Evolutionary conservation across 2,888 invertebrate species (phyloP), one percentile per base, ranked within the genome.

Genomic region (Bibio marci): DNA sequence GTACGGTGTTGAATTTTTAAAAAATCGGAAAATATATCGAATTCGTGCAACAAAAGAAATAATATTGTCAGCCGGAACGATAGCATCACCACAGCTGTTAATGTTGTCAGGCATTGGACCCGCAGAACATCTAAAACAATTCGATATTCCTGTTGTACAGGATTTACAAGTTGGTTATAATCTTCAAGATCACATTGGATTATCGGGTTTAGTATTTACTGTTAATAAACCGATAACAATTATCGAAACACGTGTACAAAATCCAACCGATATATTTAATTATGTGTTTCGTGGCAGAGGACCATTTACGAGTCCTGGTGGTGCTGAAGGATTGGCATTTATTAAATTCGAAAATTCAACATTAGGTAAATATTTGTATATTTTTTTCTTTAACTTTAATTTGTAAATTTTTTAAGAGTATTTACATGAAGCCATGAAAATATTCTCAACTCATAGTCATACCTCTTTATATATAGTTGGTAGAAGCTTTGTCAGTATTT

Each of bases 31-130:
- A 50, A 66, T 64, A 49, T 71, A 60, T 43, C 48, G 53, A 3
- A 64, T 69, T 1, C 54, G 58, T 4, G 82, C 80, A 3, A 68
- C 64, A 12, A 81, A 76, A 46, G 88, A 85, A 59, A 71, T 90
- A 2, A 70, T 90, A 38, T 58, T 88, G 22, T 73, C 80, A 7
- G 85, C 85, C 1, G 90, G 91, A 3, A 64, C 80, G 1, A 74
- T 91, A 22, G 85, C 82, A 47, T 81, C 85, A 2, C 86, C 91
- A 0, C 88, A 90, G 53, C 57, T 91, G 4, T 58, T 91, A 34
- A 80, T 88, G 82, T 56, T 88, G 12, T 87, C 87, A 0, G 90
- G 90, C 11, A 64, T 88, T 22, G 83, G 83, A 0, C 81, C 82
- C 0, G 59, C 54, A 25, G 62, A 70, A 1, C 73, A 80, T 50